These are phyloP conservation scores for Andrena flavipes DNA, from an alignment of 2,888 invertebrate species.

Conservation along the genomic window DNA sequence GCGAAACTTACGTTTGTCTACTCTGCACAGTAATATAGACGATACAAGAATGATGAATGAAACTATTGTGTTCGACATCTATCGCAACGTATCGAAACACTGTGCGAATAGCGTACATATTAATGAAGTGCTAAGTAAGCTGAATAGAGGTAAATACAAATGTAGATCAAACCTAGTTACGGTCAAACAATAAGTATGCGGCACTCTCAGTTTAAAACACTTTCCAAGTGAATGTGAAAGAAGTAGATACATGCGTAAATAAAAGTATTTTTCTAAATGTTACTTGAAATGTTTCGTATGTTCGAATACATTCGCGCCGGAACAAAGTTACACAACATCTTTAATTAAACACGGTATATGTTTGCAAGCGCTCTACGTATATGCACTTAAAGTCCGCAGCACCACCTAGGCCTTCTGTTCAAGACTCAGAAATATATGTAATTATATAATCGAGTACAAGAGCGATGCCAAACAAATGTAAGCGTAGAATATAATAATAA, in stretches of 20 bases:
- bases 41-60: background rate
- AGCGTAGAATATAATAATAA: background rate
- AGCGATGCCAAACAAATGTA: background rate
- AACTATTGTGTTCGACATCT: background rate
- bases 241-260: too few species aligned
- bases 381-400: background rate
- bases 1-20: background rate
- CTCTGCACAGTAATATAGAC: background rate
- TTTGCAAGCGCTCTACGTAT: background rate
- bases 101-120: background rate
- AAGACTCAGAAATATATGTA: background rate
- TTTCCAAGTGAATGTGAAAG: too few species aligned
- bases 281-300: too few species aligned
- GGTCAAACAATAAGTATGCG: background rate
- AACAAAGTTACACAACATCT: background rate
- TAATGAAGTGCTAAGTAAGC: background rate
- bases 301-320: background rate
- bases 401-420: conserved; percentile 16
- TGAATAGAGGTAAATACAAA: background rate
- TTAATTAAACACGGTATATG: background rate
- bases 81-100: background rate
- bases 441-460: conserved; percentile 31
- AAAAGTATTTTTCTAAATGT: too few species aligned
- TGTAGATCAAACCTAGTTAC: background rate
- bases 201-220: background rate